These are phyloP conservation scores for Chrysolina haemoptera DNA, from an alignment of 2,888 invertebrate species.

Conservation along the genomic window DNA sequence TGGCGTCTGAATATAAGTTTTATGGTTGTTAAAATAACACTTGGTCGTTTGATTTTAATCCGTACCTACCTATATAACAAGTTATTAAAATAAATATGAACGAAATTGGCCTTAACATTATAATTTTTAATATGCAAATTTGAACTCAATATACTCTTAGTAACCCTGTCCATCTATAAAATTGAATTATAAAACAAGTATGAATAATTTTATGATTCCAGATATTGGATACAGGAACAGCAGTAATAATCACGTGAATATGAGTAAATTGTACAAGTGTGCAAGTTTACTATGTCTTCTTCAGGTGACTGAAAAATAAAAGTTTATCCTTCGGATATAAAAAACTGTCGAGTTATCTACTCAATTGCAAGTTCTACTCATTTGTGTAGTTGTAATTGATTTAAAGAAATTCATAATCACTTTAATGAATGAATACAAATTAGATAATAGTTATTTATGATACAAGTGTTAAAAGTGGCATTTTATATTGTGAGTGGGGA, in stretches of 20 bases:
- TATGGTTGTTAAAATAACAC: background rate
- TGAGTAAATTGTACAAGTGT: too few species aligned
- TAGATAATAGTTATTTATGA: too few species aligned
- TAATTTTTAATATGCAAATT: background rate
- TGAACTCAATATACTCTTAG: background rate
- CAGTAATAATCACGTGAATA: background rate
- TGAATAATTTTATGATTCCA: slow-evolving; percentile 1
- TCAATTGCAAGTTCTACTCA: too few species aligned
- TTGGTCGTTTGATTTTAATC: background rate
- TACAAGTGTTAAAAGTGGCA: too few species aligned
- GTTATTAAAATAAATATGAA: background rate
- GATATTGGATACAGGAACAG: background rate
- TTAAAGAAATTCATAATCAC: too few species aligned
- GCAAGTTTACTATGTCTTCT: too few species aligned
- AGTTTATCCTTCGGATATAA: too few species aligned
- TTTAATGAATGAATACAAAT: too few species aligned
- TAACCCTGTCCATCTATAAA: slow-evolving; percentile 5
- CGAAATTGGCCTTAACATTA: background rate
- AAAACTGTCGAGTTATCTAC: too few species aligned
- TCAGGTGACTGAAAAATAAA: too few species aligned
- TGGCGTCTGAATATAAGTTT: background rate
- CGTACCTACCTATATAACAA: background rate
- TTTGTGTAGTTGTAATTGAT: too few species aligned
- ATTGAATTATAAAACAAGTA: background rate
- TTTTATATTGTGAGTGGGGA: too few species aligned